Base-by-base conservation (phyloP, 2,888 invertebrate species). In the Glaucopsyche alexis region DNA sequence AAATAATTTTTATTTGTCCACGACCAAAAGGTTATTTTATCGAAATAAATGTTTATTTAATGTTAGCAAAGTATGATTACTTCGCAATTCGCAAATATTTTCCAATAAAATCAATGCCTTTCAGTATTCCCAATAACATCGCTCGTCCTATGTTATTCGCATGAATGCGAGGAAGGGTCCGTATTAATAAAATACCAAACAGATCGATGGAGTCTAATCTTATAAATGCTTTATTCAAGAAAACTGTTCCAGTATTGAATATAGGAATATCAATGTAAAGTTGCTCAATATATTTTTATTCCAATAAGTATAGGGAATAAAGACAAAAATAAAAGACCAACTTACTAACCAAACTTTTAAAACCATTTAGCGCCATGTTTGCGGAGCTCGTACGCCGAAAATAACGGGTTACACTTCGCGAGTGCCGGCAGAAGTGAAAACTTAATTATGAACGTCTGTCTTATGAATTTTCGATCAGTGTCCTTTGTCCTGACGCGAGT, bases 81-180 rank as follows among this genome's bases (percentile, higher is more conserved):
- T 60, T 60, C 38, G 60, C 60, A 19, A 60, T 60, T 66, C 42
- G 9, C 66, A 69, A 69, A 69, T 49, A 49, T 69, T 49, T 69
- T 11, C 47, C 49, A 47, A 47, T 69, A 69, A 47, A 47, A 69
- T 19, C 69, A 69, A 69, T 69, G 69, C 47, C 47, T 29, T 67
- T 19, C 45, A 47, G 47, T 49, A 69, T 69, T 19, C 69, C 69
- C 13, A 45, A 49, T 69, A 69, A 47, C 29, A 47, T 13, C 14
- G 29, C 69, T 29, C 69, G 49, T 19, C 7, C 69, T 29, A 9
- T 52, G 55, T 42, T 66, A 42, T 16, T 69, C 69, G 69, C 69
- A 38, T 69, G 69, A 69, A 69, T 47, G 69, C 49, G 69, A 69
- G 69, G 69, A 47, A 69, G 69, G 69, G 69, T 69, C 49, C 19